Evolutionary conservation across 2,888 invertebrate species (phyloP).

Genomic region (Autographa pulchrina): DNA sequence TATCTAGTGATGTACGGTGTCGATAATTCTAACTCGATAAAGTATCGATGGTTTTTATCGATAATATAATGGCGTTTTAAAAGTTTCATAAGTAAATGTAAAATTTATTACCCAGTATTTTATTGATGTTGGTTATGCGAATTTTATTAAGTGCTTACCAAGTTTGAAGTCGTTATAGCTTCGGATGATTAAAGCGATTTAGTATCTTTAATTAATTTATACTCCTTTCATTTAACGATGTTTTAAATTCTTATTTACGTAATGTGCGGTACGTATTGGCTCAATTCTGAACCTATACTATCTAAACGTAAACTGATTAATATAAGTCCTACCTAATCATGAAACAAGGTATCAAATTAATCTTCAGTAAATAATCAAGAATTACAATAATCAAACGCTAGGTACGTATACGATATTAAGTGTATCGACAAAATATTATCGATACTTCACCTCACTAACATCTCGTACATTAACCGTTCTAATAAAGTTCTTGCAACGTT

Average conservation of each 20-base stretch:
- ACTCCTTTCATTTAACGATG: too few relatives aligned
- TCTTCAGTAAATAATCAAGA: neutral
- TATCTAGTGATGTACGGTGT: conserved; percentile 56
- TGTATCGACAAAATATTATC: conserved; percentile 47
- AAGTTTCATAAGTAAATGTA: neutral
- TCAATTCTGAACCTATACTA: too few relatives aligned
- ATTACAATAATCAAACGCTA: neutral
- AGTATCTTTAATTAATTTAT: too few relatives aligned
- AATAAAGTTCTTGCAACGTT: conserved; percentile 87
- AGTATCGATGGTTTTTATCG: conserved; percentile 13
- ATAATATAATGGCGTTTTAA: neutral
- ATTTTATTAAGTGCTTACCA: neutral
- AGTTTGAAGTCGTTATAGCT: neutral
- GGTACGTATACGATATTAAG: neutral
- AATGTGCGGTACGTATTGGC: neutral
- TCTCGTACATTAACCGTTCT: conserved; percentile 80
- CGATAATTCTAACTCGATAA: conserved; percentile 66
- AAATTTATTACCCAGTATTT: neutral
- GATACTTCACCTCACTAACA: conserved; percentile 62
- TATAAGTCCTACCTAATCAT: too few relatives aligned
- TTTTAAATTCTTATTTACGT: neutral
- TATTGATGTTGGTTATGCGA: neutral
- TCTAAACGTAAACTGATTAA: too few relatives aligned
- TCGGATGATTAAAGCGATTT: neutral
- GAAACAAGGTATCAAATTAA: too few relatives aligned